Evolutionary conservation across 2,797 vertebrate species (phyloP).

Genomic region (Propithecus perrieri): DNA sequence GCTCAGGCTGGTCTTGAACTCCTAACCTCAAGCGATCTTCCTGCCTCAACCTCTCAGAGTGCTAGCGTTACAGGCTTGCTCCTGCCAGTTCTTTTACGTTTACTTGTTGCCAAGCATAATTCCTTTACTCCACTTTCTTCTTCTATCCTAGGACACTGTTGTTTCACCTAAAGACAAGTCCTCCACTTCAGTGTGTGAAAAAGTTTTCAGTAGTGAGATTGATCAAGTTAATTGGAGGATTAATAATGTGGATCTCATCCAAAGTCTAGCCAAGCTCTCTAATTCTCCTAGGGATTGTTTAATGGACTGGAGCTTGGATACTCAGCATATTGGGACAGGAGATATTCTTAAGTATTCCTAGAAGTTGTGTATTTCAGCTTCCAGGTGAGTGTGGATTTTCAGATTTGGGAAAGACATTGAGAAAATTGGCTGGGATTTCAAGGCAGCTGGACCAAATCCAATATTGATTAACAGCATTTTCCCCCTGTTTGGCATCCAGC

Average conservation of each 20-base stretch:
- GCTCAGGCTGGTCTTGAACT: background rate
- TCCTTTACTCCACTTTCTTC: background rate
- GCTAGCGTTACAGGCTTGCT: background rate
- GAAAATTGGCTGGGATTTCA: conserved; percentile 51
- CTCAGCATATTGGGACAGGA: background rate
- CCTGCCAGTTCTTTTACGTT: conserved; percentile 3
- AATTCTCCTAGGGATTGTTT: background rate
- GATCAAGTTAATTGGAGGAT: background rate
- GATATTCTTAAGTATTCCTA: conserved; percentile 22
- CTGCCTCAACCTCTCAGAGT: background rate
- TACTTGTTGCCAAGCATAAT: background rate
- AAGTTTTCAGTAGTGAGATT: conserved; percentile 18
- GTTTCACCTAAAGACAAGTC: background rate
- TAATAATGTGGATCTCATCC: conserved; percentile 38
- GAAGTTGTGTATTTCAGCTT: background rate
- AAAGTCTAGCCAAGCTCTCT: background rate
- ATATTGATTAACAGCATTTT: conserved; percentile 26
- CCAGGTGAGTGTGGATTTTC: conserved; percentile 38
- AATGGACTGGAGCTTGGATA: background rate
- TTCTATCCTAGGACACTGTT: background rate
- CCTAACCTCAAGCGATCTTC: background rate
- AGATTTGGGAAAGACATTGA: conserved; percentile 18
- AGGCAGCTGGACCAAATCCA: background rate
- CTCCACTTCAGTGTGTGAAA: background rate
- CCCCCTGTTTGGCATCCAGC: background rate